Evolutionary conservation across 2,113 vertebrate species (phyloP), one percentile per base, ranked within the genome.

Genomic region (Melozone crissalis): DNA sequence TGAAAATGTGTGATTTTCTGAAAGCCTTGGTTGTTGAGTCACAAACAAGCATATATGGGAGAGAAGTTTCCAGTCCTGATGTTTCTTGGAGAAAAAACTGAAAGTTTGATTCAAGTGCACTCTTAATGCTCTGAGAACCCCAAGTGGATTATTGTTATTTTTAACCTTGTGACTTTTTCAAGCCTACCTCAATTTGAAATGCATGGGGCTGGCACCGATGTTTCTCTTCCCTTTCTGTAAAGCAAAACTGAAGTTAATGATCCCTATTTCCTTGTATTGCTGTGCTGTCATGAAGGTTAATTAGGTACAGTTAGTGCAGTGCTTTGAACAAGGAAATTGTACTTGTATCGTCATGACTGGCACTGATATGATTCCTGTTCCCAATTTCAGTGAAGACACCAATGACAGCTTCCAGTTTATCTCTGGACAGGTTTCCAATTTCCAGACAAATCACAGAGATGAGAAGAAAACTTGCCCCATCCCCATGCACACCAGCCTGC

Each of bases 181-280:
- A 93, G 79, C 51, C 63, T 88, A 73, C 68, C 94, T 95, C 68
- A 51, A 81, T 92, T 81, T 62, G 84, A 85, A 93, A 93, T 1
- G 7, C 52, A 31, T 30, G 39, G 73, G 61, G 21, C 54, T 93
- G 52, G 61, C 61, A 52, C 35, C 46, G 52, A 85, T 72, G 68
- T 74, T 93, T 84, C 65, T 84, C 85, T 90, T 90, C 44, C 75
- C 55, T 47, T 78, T 95, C 79, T 72, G 65, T n/a, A 88, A 77
- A 93, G 85, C 2, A 10, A 93, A 93, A 80, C 61, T 94, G 84
- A 90, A 95, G 93, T 87, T 95, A 96, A 97, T 90, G 96, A 95
- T 94, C 83, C 76, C 76, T 80, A 73, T 94, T 96, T 95, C 89
- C 91, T 84, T 52, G 65, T 84, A 90, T 88, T 92, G 86, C 91